Percentiles rank a stretch among this genome's conserved stretches.
phyloP scores from a whole-genome alignment of 1,140 invertebrate genomes.

The Euura lappo region DNA sequence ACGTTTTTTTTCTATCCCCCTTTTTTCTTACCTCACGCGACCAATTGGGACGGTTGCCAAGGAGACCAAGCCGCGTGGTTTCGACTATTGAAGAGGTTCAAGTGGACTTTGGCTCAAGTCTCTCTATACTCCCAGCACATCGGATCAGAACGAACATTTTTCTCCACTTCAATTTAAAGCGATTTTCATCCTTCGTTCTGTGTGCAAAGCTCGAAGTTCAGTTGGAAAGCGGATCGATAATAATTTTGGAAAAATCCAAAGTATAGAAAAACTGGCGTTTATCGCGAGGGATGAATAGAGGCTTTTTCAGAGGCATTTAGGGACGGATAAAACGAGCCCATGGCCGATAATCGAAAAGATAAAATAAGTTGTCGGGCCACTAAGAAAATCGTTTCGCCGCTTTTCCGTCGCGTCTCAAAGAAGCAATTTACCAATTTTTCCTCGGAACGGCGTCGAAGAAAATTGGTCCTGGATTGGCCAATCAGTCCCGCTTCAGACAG shows the following conservation, averaged over 20 bases:
- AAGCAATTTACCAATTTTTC: constrained; percentile 60
- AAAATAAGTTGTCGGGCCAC: constrained; percentile 2
- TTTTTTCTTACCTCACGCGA: constrained; percentile 8
- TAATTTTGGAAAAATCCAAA: too few species aligned
- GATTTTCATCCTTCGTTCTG: too few species aligned
- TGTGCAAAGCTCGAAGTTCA: too few species aligned
- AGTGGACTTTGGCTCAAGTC: neutral
- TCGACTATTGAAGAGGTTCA: constrained; percentile 5
- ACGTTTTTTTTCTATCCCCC: neutral
- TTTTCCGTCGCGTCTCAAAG: constrained; percentile 55
- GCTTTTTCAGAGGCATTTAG: too few species aligned
- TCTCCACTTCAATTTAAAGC: too few species aligned
- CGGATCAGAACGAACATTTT: neutral
- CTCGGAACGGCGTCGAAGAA: constrained; percentile 47
- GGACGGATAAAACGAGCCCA: neutral
- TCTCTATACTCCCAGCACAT: neutral
- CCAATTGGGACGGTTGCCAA: constrained; percentile 4
- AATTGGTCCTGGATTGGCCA: constrained; percentile 36
- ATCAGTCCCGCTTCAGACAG: neutral
- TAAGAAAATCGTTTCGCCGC: constrained; percentile 44
- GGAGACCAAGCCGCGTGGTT: neutral
- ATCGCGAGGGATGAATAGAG: too few species aligned
- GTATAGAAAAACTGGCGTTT: too few species aligned
- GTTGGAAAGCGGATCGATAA: too few species aligned
- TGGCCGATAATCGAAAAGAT: neutral